phyloP scores from a whole-genome alignment of 2,797 vertebrate genomes.

The Leuciscus waleckii region DNA sequence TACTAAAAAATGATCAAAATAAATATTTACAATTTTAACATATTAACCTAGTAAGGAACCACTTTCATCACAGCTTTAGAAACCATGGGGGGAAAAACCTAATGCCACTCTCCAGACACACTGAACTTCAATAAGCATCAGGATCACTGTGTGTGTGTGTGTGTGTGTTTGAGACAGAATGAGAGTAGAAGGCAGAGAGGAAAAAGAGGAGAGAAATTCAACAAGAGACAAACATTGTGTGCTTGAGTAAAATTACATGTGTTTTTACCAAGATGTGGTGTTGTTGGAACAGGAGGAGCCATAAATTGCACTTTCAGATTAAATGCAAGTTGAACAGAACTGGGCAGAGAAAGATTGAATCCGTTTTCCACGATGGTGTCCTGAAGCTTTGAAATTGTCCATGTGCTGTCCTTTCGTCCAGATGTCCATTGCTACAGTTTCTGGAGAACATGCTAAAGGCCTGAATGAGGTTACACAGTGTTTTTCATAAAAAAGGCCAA shows the following conservation, averaged over 20 bases:
- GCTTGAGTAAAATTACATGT: constrained; percentile 30
- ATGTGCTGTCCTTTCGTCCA: constrained; percentile 56
- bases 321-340: constrained; percentile 49
- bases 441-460: constrained; percentile 63
- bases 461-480: constrained; percentile 76
- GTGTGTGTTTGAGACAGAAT: constrained; percentile 27
- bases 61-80: constrained; percentile 71
- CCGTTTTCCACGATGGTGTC: constrained; percentile 51
- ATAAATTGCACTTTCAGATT: constrained; percentile 61
- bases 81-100: constrained; percentile 60
- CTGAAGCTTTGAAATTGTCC: constrained; percentile 63
- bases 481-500: constrained; percentile 67
- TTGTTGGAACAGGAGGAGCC: constrained; percentile 27
- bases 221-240: constrained; percentile 19
- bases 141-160: constrained; percentile 29
- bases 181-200: not conserved
- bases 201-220: not conserved
- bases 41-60: constrained; percentile 73
- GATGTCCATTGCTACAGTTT: constrained; percentile 68
- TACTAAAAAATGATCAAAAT: constrained; percentile 81
- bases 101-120: constrained; percentile 58
- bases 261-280: constrained; percentile 24
- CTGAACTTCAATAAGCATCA: constrained; percentile 50
- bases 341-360: constrained; percentile 43
- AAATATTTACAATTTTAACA: constrained; percentile 77